These are phyloP conservation scores for Conistra vaccinii DNA, from an alignment of 2,888 invertebrate genomes.

Conservation along the genomic window DNA sequence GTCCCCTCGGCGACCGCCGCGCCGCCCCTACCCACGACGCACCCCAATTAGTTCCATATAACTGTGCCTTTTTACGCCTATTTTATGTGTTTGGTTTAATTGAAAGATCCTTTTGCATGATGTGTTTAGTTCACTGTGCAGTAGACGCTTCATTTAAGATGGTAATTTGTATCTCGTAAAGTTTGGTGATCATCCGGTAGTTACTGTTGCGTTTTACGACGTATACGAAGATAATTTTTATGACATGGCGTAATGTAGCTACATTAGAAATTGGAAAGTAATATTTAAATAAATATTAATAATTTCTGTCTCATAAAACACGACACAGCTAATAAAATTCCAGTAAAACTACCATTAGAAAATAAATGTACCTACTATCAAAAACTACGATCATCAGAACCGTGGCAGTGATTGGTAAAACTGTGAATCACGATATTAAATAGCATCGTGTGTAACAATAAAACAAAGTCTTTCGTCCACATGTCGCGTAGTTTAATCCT, in stretches of 20 bases:
- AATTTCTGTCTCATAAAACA: conserved; percentile 47
- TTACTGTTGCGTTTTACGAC: conserved; percentile 50
- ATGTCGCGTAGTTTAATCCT: conserved; percentile 79
- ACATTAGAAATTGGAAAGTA: conserved; percentile 41
- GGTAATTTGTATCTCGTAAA: conserved; percentile 66
- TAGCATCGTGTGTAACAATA: conserved; percentile 63
- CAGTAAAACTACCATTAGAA: conserved; percentile 7
- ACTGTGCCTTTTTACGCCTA: conserved; percentile 82
- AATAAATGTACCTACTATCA: neutral
- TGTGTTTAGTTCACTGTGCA: conserved; percentile 70
- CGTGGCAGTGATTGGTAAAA: conserved; percentile 48
- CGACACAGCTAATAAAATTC: conserved; percentile 26
- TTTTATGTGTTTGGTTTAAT: conserved; percentile 82
- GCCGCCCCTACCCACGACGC: conserved; percentile 76
- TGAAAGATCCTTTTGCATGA: conserved; percentile 75
- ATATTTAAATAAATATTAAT: conserved; percentile 55
- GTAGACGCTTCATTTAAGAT: conserved; percentile 66
- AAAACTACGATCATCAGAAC: conserved; percentile 30
- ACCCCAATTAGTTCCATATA: conserved; percentile 86
- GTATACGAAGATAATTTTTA: conserved; percentile 43
- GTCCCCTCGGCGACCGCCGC: conserved; percentile 68
- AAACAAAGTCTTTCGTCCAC: conserved; percentile 77
- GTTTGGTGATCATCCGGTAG: conserved; percentile 50
- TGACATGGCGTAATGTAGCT: conserved; percentile 19
- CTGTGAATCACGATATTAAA: conserved; percentile 66